phyloP scores from a whole-genome alignment of 2,113 vertebrate genomes.

The Rousettus leschenaultii region DNA sequence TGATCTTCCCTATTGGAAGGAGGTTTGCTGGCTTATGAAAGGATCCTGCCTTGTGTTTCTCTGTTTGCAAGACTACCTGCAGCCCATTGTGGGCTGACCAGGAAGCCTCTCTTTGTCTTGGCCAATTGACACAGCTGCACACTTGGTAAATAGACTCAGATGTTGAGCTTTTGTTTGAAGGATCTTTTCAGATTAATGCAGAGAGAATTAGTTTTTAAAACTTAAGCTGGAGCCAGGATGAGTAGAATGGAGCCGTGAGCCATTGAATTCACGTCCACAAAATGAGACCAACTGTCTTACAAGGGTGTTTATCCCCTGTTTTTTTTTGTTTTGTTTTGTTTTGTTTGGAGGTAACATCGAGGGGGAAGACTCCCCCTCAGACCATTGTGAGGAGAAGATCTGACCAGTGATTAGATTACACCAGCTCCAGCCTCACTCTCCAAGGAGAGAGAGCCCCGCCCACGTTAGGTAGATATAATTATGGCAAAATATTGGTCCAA shows the following conservation, averaged over 20 bases:
- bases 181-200: conserved; percentile 81
- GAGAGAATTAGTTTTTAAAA: conserved; percentile 82
- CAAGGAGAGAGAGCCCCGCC: background rate
- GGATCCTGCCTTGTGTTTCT: conserved; percentile 83
- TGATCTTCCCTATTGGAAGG: conserved; percentile 64
- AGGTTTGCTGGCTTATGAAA: conserved; percentile 78
- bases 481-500: background rate
- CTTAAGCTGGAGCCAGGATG: conserved; percentile 78
- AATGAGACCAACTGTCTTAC: conserved; percentile 70
- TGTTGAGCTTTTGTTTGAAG: conserved; percentile 82
- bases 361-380: background rate
- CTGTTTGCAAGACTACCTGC: conserved; percentile 86
- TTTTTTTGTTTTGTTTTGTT: conserved; percentile 51
- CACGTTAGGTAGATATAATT: background rate
- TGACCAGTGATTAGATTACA: background rate
- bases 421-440: background rate
- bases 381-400: conserved; percentile 34
- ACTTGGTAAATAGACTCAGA: conserved; percentile 88
- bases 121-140: conserved; percentile 96
- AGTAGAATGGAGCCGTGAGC: conserved; percentile 78
- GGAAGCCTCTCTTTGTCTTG: conserved; percentile 88
- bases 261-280: conserved; percentile 78
- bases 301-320: conserved; percentile 69
- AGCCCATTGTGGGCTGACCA: conserved; percentile 85
- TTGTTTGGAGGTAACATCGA: conserved; percentile 60